Evolutionary conservation across 2,113 vertebrate genomes (phyloP).

Genomic region (Pelecanoides urinatrix): DNA sequence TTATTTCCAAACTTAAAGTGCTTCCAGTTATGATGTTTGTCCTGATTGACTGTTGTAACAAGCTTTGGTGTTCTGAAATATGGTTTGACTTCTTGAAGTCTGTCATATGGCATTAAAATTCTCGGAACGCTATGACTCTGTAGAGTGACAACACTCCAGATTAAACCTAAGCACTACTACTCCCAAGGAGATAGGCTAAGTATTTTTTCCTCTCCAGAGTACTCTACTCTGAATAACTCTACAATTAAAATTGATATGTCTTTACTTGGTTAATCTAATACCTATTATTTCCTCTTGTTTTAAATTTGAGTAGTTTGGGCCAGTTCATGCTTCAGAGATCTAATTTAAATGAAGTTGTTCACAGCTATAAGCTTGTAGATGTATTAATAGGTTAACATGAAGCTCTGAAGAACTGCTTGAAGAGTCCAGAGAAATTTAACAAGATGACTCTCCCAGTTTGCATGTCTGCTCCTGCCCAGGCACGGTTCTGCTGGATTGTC

Average conservation of each 20-base stretch:
- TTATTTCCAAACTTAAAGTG: not conserved
- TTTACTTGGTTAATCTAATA: not conserved
- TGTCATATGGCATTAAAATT: not conserved
- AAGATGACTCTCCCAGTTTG: not conserved
- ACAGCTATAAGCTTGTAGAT: not conserved
- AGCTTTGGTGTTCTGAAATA: not conserved
- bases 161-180: not conserved
- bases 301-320: not conserved
- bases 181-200: not conserved
- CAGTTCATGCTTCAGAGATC: not conserved
- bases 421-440: not conserved
- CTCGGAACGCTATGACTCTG: not conserved
- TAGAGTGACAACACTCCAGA: not conserved
- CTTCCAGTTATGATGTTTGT: not conserved
- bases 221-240: not conserved
- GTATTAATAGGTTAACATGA: not conserved
- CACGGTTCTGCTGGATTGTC: not conserved
- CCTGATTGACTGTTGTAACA: not conserved
- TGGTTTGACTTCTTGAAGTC: not conserved
- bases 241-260: conserved; percentile 6
- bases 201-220: not conserved
- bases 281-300: not conserved
- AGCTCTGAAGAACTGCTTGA: not conserved
- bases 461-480: not conserved
- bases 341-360: conserved; percentile 8